Base-by-base conservation (phyloP, 2,797 vertebrate genomes). In the Iguana delicatissima region DNA sequence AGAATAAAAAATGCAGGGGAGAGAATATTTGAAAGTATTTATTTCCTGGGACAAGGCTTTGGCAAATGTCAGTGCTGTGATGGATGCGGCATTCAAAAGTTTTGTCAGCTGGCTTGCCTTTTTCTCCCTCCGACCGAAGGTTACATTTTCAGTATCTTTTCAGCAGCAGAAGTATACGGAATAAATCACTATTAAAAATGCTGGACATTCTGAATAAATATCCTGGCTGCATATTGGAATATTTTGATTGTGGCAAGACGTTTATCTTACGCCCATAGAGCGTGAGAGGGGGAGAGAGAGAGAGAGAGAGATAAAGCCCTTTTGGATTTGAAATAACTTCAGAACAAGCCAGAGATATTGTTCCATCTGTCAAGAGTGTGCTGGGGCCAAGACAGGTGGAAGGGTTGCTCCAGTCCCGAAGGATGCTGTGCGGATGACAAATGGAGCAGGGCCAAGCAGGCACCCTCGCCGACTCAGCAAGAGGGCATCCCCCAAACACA, bases 21-120 rank as follows among this genome's bases (percentile, higher is more conserved):
- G 86, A 59, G 80, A 93, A 24, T 64, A 67, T 90, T 79, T 72
- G 67, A 42, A 26, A 29, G 0, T 24, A 79, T 93, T 50, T 84
- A 62, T 83, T 94, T 91, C 82, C 52, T 80, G 73, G 80, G 86
- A 85, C 7, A 80, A 72, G 79, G 80, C 38, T 52, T n/a, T 59
- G 18, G 38, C 42, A 72, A 35, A 55, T 69, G 2, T 35, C 14
- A 12, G 72, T 24, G 9, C 38, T 2, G 38, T 32, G 86, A 87
- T 81, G 77, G 55, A 46, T 0, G 0, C 84, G 10, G 0, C 0
- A 1, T 0, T 7, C 76, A 46, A 12, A 1, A 0, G 32, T 24
- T 86, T 69, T 84, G 92, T 86, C 91, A 3, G 18, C 46, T 1
- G 0, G 57, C 81, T 59, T 80, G 29, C 73, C 9, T 26, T 22